Evolutionary conservation across 2,888 invertebrate species (phyloP), one percentile per base, ranked within the genome.

Genomic region (Phengaris alcon): DNA sequence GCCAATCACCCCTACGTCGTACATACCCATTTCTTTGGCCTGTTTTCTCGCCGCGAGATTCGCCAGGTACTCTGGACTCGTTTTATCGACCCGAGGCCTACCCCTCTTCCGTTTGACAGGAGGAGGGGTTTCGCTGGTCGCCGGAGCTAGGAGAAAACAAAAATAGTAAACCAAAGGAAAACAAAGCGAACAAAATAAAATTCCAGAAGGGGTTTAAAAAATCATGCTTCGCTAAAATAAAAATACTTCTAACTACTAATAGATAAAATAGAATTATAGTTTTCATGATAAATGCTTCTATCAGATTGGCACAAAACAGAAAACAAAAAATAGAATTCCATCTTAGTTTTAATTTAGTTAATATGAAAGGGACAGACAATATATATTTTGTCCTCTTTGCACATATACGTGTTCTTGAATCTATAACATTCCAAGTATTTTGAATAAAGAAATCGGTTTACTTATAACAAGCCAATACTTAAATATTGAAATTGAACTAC

Each of bases 51-150:
- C 91, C 0, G 91, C 91, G 76, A 89, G 74, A 78, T 89, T 90
- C 8, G 91, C 92, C 59, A 92, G 78, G 75, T 93, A 93, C 75
- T 93, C 93, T 0, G 92, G 91, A 57, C 90, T 90, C 0, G 92
- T 90, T 82, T 93, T 93, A 81, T 93, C 92, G 9, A 91, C 84
- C 10, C 92, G 83, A 0, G 93, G 93, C 35, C 93, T 79, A 0
- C 93, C 93, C 0, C 93, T 85, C 79, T 90, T 90, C 68, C 86
- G 81, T 76, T 86, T 84, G 75, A 82, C 78, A 6, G 83, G 82
- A 3, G 90, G 89, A 0, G 86, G 80, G 0, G 86, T 83, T 1
- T 83, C 82, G 57, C 83, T 85, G 5, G 86, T 80, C 13, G 85
- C 87, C 7, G 88, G 85, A 68, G 80, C 79, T 80, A 75, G 51